Evolutionary conservation across 2,113 vertebrate species (phyloP), one percentile per base, ranked within the genome.

Genomic region (Chloropsis hardwickii): DNA sequence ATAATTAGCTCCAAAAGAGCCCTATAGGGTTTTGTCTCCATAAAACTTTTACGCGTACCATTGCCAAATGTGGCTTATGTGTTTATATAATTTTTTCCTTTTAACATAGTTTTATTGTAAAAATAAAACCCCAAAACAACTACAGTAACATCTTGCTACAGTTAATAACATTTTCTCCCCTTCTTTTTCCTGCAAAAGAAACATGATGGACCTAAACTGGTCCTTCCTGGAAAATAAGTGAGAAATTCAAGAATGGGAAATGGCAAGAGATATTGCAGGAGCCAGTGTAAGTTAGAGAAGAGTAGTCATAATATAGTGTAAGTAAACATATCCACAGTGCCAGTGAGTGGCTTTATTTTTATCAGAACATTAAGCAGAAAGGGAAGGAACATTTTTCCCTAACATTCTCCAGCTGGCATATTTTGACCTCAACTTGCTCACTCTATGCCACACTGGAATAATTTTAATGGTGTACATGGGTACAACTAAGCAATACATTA

Each of bases 301-400:
- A 50, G 71, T 62, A 72, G 44, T 95, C 95, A 81, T 14, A 88
- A 86, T 82, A 47, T 50, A 92, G 58, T 47, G 66, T 94, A 97
- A 89, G 94, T 96, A 98, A 98, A 97, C 95, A 95, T 74, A 92
- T 82, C 94, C 25, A 21, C 87, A 96, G 86, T 87, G 80, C 47
- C 81, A 96, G 47, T 85, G 78, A 95, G 84, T 89, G 66, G 79
- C 91, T 97, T 97, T 97, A 96, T 96, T 97, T 97, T 97, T 96
- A 97, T 95, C 97, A 98, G 98, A 98, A 97, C 97, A 98, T 98
- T 98, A 98, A 98, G 94, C 97, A 97, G 98, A 97, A 98, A 98
- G 95, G 96, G 96, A 97, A 97, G 96, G 87, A 71, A 92, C 71
- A 69, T 96, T 98, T 92, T 92, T 67, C 62, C 94, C 92, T 97